Evolutionary conservation across 2,113 vertebrate genomes (phyloP), one percentile per base, ranked within the genome.

Genomic region (Suncus etruscus): DNA sequence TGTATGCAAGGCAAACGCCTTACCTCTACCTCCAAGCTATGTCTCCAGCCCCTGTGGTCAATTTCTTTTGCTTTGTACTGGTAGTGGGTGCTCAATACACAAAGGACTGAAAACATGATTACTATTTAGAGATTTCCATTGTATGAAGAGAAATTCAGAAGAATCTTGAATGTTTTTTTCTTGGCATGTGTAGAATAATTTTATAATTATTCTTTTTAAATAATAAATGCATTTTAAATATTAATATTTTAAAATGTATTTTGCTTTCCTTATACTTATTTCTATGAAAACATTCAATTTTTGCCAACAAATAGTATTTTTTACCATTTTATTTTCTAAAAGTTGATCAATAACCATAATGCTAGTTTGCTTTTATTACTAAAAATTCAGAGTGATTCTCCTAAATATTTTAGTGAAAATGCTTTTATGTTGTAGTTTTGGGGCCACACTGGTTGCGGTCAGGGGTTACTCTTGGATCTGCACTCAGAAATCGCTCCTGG

Each of bases 51-150:
- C 39, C n/a, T 87, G 84, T 39, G 50, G 81, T 86, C 77, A 75
- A 4, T 93, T 86, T 32, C 24, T 83, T 88, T 91, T 94, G 77
- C 84, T 87, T 14, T 75, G 47, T 39, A 61, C 73, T 93, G 45
- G 6, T 69, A 27, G 6, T 65, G n/a, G 48, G 68, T 89, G 25
- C n/a, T 77, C 51, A 29, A 78, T 31, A 85, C 58, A 96, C 74
- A 93, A 93, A 91, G 47, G 70, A n/a, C 27, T 63, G 50, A 78
- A 51, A 76, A 74, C 69, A n/a, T 74, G 78, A 69, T 87, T 92
- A 68, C 69, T 95, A 81, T 95, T 96, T 91, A 94, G 82, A 51
- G 91, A 82, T 88, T 15, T 47, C 73, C 66, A 82, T 94, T 95
- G 80, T 95, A 75, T 83, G 73, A 78, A 32, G 61, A 91, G 77